Conservation (phyloP, 2,113 vertebrate genomes). For the Abramis brama region DNA sequence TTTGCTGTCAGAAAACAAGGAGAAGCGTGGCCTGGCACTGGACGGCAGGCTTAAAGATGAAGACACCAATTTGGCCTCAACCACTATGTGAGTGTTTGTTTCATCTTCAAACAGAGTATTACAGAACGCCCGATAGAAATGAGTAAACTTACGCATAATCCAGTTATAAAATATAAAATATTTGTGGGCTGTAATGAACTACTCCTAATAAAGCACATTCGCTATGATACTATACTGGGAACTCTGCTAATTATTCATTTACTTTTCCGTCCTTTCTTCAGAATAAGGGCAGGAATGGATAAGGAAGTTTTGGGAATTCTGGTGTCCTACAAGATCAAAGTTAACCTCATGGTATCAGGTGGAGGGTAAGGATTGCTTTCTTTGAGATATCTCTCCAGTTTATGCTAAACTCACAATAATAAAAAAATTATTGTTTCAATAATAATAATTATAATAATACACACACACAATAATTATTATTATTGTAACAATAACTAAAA, state of each 20-base stretch:
- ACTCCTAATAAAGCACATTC: background rate
- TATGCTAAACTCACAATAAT: background rate
- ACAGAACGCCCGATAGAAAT: background rate
- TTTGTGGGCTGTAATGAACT: no score
- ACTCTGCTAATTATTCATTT: background rate
- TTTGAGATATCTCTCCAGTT: background rate
- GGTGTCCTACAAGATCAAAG: constrained; percentile 89
- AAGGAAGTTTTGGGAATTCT: constrained; percentile 87
- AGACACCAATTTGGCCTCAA: constrained; percentile 92
- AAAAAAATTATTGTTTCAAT: background rate
- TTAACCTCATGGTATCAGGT: constrained; percentile 85
- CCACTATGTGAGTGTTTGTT: constrained; percentile 79
- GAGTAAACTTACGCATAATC: background rate
- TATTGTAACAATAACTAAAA: no score
- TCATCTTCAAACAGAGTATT: background rate
- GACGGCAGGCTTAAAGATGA: constrained; percentile 90
- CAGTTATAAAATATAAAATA: background rate
- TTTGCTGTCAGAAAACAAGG: constrained; percentile 75
- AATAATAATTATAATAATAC: no score
- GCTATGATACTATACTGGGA: no score
- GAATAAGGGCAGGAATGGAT: constrained; percentile 76
- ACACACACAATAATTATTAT: no score
- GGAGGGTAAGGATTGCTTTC: constrained; percentile 74
- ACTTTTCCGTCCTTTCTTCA: constrained; percentile 55
- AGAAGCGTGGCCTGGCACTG: constrained; percentile 85